Base-by-base conservation (phyloP, 2,888 invertebrate genomes). In the Apamea crenata region DNA sequence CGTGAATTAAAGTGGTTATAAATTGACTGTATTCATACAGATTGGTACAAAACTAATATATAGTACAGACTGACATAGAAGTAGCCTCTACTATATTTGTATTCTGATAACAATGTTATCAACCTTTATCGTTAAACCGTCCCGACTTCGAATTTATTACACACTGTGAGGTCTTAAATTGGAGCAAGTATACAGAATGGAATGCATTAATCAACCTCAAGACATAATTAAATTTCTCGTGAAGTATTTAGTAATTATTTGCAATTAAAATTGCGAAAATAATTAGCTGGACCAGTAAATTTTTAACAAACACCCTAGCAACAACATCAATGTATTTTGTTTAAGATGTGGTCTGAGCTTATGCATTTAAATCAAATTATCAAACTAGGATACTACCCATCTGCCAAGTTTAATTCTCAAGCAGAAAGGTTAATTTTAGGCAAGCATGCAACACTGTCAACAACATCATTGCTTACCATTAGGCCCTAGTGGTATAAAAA, bases 31-130 rank as follows among this genome's bases (percentile, higher is more conserved):
- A 79, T 71, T 73, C 69, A 85, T 69, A 78, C 73, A 85, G 63
- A 70, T 75, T 80, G 67, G 21, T n/a, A 44, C 59, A 70, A 65
- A 74, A 78, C 44, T 78, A 50, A 1, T 50, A 25, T n/a, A n/a
- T 29, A 67, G 71, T 67, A 71, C 44, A 61, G 65, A 12, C 61
- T 74, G 68, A 32, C 69, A 53, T 53, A 21, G 12, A 65, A 47
- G 47, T 59, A 47, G 2, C 6, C 12, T 61, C 1, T 32, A 67
- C 53, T 67, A 74, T 91, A 91, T 93, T 91, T 93, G 86, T 82
- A 90, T 82, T 84, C 47, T 84, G 92, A 91, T 93, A 93, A 84
- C 89, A 92, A 83, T 91, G 84, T 89, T 89, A 88, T 83, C 84
- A 79, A 68, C 74, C 66, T 77, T 59, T 67, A 67, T 63, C 50